Evolutionary conservation across 53 echinoderm and acorn worm species (phyloP), one percentile per base, ranked within the genome.

Genomic region (Crossaster papposus): DNA sequence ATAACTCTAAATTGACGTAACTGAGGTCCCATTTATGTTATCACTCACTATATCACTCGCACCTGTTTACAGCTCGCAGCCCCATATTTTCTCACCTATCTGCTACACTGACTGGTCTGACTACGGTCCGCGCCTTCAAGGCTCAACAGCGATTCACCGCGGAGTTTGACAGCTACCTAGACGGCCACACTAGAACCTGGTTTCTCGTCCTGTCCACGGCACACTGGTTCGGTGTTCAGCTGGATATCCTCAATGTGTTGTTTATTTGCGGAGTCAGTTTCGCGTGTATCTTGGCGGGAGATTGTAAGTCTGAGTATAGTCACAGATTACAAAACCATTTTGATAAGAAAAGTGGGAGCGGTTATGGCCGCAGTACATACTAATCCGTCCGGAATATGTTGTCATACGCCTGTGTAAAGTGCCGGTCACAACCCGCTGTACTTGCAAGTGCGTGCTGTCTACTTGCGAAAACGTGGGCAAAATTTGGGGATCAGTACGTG

Each of bases 1-100:
- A n/a, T n/a, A n/a, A n/a, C n/a, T n/a, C n/a, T n/a, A n/a, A n/a
- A n/a, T n/a, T n/a, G n/a, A n/a, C n/a, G n/a, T n/a, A n/a, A 1
- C 44, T 44, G 44, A 44, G 44, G 44, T 7, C 44, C 44, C 6
- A 44, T 44, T 44, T 44, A 44, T 44, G 44, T 44, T 44, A 44
- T 44, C 44, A 44, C 9, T 5, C 9, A 9, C 44, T 7, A 5
- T 44, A 44, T 44, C 44, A 44, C 9, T 5, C 9, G 44, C 44
- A 44, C 44, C 44, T 44, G 44, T 44, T 7, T 44, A 7, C 44
- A 44, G 44, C 44, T 44, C 44, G 97, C 28, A 97, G 97, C 53
- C 98, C 98, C 1, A 92, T 98, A 4, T 98, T 98, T 78, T 96
- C 96, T 30, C 98, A 98, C 79, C 93, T 98, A 28, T 98, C 98